Conservation (phyloP, 2,797 vertebrate genomes). For the Ataeniobius toweri region DNA sequence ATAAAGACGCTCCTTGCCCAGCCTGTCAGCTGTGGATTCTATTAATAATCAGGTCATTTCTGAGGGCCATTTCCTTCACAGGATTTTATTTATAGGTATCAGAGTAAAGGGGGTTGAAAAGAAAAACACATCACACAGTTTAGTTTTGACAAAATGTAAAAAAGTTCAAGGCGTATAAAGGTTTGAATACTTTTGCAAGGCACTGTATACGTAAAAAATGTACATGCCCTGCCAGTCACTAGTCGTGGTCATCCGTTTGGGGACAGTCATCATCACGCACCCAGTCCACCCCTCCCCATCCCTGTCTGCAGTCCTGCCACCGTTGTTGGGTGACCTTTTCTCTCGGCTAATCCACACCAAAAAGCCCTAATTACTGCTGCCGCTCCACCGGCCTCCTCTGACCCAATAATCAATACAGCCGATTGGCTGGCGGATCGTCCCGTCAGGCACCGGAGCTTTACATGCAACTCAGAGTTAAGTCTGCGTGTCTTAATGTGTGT, state of each 20-base stretch:
- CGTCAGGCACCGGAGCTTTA: conserved; percentile 82
- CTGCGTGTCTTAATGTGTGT: conserved; percentile 20
- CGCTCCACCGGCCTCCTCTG: conserved; percentile 87
- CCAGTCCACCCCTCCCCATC: conserved; percentile 35
- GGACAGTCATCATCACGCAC: conserved; percentile 44
- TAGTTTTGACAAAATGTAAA: too few relatives aligned
- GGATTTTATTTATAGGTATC: too few relatives aligned
- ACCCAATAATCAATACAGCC: conserved; percentile 95
- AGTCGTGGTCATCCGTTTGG: conserved; percentile 46
- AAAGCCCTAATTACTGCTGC: conserved; percentile 99
- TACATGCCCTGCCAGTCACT: conserved; percentile 25
- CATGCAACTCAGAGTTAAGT: conserved; percentile 45
- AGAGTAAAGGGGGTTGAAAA: too few relatives aligned
- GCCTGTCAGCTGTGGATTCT: too few relatives aligned
- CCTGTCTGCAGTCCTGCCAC: conserved; percentile 85
- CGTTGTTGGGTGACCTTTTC: conserved; percentile 98
- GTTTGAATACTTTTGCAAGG: not conserved
- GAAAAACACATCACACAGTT: too few relatives aligned
- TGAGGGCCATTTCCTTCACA: too few relatives aligned
- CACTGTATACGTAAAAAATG: not conserved
- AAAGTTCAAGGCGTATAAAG: not conserved
- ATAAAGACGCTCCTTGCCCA: too few relatives aligned
- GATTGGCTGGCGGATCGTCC: conserved; percentile 91
- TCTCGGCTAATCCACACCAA: conserved; percentile 94
- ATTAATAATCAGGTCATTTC: too few relatives aligned